Percentiles rank a stretch among this genome's conserved stretches.
These are phyloP conservation scores for Carposina sasakii DNA, from an alignment of 1,140 invertebrate species.

Conservation along the genomic window DNA sequence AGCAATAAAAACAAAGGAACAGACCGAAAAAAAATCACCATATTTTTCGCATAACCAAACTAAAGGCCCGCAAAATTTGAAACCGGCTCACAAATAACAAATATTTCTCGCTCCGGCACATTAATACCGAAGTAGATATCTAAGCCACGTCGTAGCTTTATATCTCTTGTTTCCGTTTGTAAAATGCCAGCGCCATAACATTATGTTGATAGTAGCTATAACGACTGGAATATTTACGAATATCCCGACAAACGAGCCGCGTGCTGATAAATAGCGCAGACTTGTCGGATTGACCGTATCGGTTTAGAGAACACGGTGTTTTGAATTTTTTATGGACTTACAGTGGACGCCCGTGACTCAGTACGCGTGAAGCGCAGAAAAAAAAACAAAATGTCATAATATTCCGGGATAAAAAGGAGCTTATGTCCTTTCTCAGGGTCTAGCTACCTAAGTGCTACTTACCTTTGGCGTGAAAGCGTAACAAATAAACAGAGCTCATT, in stretches of 20 bases:
- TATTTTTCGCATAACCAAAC: constrained; percentile 9
- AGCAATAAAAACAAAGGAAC: too few relatives aligned
- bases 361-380: too few relatives aligned
- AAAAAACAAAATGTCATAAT: too few relatives aligned
- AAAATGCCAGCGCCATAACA: constrained; percentile 68
- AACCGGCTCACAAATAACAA: constrained; percentile 32
- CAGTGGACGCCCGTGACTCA: too few relatives aligned
- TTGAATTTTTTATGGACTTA: too few relatives aligned
- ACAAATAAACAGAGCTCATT: too few relatives aligned
- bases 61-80: constrained; percentile 17
- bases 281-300: constrained; percentile 55
- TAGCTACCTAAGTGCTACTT: too few relatives aligned
- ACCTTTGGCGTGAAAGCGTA: too few relatives aligned
- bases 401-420: too few relatives aligned
- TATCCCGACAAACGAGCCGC: constrained; percentile 59
- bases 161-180: constrained; percentile 68
- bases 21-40: too few relatives aligned
- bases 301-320: constrained; percentile 48
- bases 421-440: too few relatives aligned
- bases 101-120: constrained; percentile 39
- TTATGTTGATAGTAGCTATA: constrained; percentile 69
- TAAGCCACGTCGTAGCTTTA: constrained; percentile 50
- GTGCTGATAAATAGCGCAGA: constrained; percentile 57
- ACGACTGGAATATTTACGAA: constrained; percentile 69
- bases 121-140: constrained; percentile 41